Evolutionary conservation across 2,888 invertebrate genomes (phyloP).

Genomic region (Halictus ligatus): DNA sequence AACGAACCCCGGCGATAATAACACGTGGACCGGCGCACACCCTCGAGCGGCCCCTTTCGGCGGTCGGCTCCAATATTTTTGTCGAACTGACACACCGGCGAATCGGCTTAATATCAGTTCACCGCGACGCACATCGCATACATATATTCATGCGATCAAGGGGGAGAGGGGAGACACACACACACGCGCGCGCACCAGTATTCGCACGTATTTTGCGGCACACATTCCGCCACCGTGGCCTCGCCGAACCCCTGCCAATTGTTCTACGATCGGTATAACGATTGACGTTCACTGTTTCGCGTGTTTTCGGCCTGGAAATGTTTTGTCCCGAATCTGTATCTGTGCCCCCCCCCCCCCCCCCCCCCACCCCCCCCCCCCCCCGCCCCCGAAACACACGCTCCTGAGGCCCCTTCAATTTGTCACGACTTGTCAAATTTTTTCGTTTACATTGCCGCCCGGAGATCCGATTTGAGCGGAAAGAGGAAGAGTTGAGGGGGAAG

Average conservation of each 20-base stretch:
- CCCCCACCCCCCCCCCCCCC: background rate
- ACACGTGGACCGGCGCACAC: slow-evolving; percentile 18
- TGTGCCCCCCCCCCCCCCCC: slow-evolving; percentile 4
- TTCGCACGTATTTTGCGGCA: slow-evolving; percentile 1
- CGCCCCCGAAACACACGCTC: slow-evolving; percentile 19
- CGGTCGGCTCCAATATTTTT: slow-evolving; percentile 49
- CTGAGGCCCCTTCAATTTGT: slow-evolving; percentile 72
- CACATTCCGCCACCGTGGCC: slow-evolving; percentile 24
- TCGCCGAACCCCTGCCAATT: slow-evolving; percentile 46
- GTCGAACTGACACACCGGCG: slow-evolving; percentile 61
- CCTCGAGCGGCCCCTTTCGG: background rate
- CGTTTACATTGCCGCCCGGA: slow-evolving; percentile 49
- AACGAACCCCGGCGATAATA: slow-evolving; percentile 29
- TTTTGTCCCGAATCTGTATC: slow-evolving; percentile 51
- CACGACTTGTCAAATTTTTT: slow-evolving; percentile 74
- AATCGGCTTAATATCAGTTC: slow-evolving; percentile 67
- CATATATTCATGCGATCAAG: slow-evolving; percentile 38
- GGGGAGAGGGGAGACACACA: background rate
- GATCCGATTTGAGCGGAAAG: slow-evolving; percentile 46
- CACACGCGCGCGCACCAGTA: too few relatives aligned
- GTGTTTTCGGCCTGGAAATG: slow-evolving; percentile 23
- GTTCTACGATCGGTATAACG: slow-evolving; percentile 23
- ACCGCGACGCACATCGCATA: slow-evolving; percentile 28
- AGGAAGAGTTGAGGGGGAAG: background rate
- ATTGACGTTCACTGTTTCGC: too few relatives aligned